Evolutionary conservation across 2,797 vertebrate genomes (phyloP), one percentile per base, ranked within the genome.

Genomic region (Lutjanus argentimaculatus): DNA sequence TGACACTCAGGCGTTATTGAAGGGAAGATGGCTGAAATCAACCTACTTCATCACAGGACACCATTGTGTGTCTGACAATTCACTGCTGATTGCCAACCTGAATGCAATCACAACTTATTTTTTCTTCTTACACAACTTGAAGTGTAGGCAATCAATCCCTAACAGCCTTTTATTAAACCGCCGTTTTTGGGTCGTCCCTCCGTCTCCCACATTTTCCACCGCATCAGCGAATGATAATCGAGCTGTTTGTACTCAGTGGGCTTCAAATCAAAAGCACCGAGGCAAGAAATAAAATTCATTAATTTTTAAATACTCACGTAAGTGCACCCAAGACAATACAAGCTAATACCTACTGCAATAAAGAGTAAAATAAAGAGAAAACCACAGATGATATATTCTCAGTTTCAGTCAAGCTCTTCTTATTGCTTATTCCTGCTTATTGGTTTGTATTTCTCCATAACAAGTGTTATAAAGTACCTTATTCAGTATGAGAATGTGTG

Each of bases 81-180:
- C 12, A 25, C 10, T 8, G 42, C 73, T 84, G 75, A 85, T 77
- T 75, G 53, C 52, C 45, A 51, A 56, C 51, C n/a, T 61, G 25
- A 59, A 22, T 2, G 46, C 46, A 82, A 75, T 87, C 70, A 65
- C 6, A 11, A 2, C 57, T 42, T 69, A 52, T 57, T 48, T 67
- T 79, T 14, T 43, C 64, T 51, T 67, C 40, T 77, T 53, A 14
- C 6, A 69, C 17, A 69, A 52, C 25, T 59, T 64, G 5, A 77
- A 72, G 55, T 65, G 22, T 8, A n/a, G 62, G 55, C 59, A 74
- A 82, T 88, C 70, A 80, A 14, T 72, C 51, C 48, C 14, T 2
- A 36, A 55, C 11, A 62, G 22, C 19, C 36, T 53, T 67, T 65
- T 51, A 62, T 67, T 49, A 68, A 74, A 48, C 25, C 49, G 7